Base-by-base conservation (phyloP, 1,140 invertebrate species). In the Teleogryllus occipitalis region DNA sequence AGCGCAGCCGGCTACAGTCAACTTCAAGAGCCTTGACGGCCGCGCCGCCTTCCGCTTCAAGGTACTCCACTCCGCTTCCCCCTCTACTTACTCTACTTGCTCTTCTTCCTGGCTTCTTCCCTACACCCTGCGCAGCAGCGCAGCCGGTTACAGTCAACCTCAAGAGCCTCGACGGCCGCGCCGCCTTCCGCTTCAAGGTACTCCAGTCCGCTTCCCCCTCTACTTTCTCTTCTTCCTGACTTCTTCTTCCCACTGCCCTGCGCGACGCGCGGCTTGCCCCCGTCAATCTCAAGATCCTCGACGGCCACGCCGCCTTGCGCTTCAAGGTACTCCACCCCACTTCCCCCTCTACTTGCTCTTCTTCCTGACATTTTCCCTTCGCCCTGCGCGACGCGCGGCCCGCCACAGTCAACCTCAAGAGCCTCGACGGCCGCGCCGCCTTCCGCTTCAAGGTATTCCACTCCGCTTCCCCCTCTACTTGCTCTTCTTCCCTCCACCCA, bases 141-240 rank as follows among this genome's bases (percentile, higher is more conserved):
- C n/a, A n/a, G n/a, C n/a, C n/a, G n/a, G n/a, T n/a, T n/a, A 84
- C 82, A 75, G 84, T 85, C 10, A 85, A 85, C 79, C 82, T 87
- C 76, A 84, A 83, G 76, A 84, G 85, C 78, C 81, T 85, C 8
- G 85, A 85, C 79, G 85, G 85, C 65, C 85, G 84, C 81, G 85
- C 84, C 39, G 82, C 86, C 8, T 86, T 86, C 77, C 82, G 82
- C 76, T 86, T 85, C 80, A 87, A 86, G 85, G 86, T 87, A 81
- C 76, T 47, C 15, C 78, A 83, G 7, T 84, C 84, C 5, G 5
- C 27, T 2, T 39, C 5, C 27, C 27, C 27, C 27, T 39, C 27
- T 39, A 39, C 27, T 39, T 39, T 1, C 5, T 5, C 5, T 39
- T 5, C 5, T 39, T 5, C 27, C 5, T 39, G 27, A 5, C 27